Evolutionary conservation across 2,888 invertebrate genomes (phyloP), one percentile per base, ranked within the genome.

Genomic region (Keiferia lycopersicella): DNA sequence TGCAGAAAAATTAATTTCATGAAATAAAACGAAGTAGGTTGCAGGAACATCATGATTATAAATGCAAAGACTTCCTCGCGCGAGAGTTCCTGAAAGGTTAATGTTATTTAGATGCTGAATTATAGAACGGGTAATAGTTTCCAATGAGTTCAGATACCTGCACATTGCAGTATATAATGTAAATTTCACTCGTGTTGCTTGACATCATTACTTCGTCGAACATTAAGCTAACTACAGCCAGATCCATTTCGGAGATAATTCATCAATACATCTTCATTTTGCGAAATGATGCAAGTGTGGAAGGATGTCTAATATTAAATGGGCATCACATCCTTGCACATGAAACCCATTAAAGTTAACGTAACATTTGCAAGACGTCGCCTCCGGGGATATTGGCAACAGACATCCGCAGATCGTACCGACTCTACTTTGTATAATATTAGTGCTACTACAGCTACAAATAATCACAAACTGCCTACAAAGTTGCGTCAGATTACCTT

Each of bases 401-500:
- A 70, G 71, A 80, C 86, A 83, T 87, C 84, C 84, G 87, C 76
- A 76, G 77, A 69, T 67, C 69, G 72, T 71, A 34, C 8, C 8
- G 3, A 26, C 38, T 16, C 59, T 38, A 59, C 59, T 26, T 57
- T 57, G 57, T 57, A 34, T 34, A 26, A 30, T 26, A 26, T 45
- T 16, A 45, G 16, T 45, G 45, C 45, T 16, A 10, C 12, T 1
- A 2, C 26, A 53, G 26, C 53, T 53, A 34, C 8, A 30, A 30
- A 41, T 41, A 41, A 41, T 14, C 14, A 41, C 41, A 14, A 41
- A 41, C 41, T 12, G 18, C 22, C 30, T 60, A 63, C 63, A 63
- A 58, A 63, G 50, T 65, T 63, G 65, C 63, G 38, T 61, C 60
- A 34, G 8, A 63, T 63, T 16, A 63, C 61, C 50, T 50, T 30